Conservation (phyloP, 2,113 vertebrate species). For the Protobothrops flavoviridis region DNA sequence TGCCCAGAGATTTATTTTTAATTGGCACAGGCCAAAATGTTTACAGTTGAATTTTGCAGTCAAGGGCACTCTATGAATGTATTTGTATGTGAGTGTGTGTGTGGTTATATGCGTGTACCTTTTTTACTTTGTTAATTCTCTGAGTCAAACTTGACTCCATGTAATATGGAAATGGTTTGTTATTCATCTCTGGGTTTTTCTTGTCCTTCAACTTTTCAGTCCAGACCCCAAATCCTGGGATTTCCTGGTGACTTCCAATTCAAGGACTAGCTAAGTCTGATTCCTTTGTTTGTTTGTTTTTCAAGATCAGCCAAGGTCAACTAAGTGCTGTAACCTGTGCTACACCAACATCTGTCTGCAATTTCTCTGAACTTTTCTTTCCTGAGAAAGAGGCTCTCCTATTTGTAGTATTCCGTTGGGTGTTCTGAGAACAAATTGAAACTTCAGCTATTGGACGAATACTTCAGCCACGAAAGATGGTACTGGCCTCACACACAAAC, state of each 20-base stretch:
- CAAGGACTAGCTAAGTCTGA: neutral
- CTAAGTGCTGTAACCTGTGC: neutral
- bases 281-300: neutral
- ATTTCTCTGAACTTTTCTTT: neutral
- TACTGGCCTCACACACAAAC: neutral
- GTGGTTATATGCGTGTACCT: neutral
- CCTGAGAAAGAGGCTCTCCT: neutral
- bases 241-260: neutral
- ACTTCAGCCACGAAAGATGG: neutral
- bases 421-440: neutral
- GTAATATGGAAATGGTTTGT: neutral
- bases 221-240: neutral
- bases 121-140: neutral
- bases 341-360: neutral
- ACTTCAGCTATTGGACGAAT: neutral
- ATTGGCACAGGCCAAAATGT: neutral
- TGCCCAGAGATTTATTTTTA: neutral
- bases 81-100: neutral
- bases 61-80: neutral
- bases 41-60: neutral
- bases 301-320: neutral
- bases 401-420: neutral
- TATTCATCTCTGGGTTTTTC: neutral
- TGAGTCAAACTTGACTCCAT: neutral
- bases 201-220: neutral